phyloP scores from a whole-genome alignment of 2,888 invertebrate species.

The Ennomos quercinarius region DNA sequence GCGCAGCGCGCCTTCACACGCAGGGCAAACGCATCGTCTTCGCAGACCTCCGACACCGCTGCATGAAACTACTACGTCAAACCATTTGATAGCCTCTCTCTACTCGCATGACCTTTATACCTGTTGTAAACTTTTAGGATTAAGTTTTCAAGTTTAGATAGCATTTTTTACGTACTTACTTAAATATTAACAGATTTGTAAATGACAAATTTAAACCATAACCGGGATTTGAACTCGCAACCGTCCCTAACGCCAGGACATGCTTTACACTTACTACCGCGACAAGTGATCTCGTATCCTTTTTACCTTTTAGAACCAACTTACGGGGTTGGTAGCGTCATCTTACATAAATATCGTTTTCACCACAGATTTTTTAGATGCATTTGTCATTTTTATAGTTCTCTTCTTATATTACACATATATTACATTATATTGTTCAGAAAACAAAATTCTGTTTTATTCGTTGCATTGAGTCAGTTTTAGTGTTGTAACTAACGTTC shows the following conservation, averaged over 20 bases:
- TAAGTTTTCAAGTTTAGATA: no score
- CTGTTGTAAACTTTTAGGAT: no score
- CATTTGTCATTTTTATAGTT: constrained; percentile 2
- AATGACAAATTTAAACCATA: no score
- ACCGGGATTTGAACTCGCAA: no score
- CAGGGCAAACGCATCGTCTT: constrained; percentile 72
- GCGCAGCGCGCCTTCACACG: constrained; percentile 76
- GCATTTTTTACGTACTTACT: no score
- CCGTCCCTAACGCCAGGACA: no score
- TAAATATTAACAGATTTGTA: no score
- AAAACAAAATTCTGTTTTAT: constrained; percentile 12
- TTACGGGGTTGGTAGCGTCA: no score
- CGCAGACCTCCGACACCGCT: constrained; percentile 67
- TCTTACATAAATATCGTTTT: constrained; percentile 7
- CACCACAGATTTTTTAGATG: constrained; percentile 6
- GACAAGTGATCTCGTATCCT: no score
- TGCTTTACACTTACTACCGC: no score
- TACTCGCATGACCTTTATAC: no score
- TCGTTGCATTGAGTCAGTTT: neutral
- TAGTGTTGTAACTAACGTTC: constrained; percentile 15
- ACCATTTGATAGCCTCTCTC: constrained; percentile 53
- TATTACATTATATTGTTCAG: constrained; percentile 8
- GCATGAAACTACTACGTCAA: constrained; percentile 53
- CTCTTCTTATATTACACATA: constrained; percentile 6
- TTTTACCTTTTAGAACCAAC: no score